These are phyloP conservation scores for Neoitamus cyanurus DNA, from an alignment of 2,888 invertebrate species.

Conservation along the genomic window DNA sequence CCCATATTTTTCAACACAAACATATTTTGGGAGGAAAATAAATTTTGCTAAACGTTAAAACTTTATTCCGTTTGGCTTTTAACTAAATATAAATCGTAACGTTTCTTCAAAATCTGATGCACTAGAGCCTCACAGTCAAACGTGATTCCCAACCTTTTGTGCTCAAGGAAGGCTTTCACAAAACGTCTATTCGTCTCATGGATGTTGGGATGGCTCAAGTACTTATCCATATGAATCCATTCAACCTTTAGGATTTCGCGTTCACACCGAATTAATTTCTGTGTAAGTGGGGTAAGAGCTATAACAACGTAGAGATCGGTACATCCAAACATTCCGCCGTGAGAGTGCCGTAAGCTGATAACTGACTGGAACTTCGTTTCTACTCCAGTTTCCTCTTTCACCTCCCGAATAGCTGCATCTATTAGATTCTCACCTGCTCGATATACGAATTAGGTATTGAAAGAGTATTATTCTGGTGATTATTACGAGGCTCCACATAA, in stretches of 20 bases:
- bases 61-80: neutral
- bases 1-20: neutral
- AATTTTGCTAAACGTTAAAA: neutral
- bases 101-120: constrained; percentile 62
- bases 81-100: constrained; percentile 60
- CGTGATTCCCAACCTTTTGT: constrained; percentile 71
- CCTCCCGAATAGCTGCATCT: constrained; percentile 86
- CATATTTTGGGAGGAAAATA: neutral
- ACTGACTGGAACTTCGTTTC: constrained; percentile 79
- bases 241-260: constrained; percentile 80
- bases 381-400: constrained; percentile 90
- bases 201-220: constrained; percentile 76
- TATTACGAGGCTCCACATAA: constrained; percentile 83
- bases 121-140: constrained; percentile 70
- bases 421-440: constrained; percentile 82
- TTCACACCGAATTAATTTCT: constrained; percentile 75
- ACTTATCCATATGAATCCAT: constrained; percentile 87
- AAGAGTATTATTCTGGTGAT: neutral
- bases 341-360: constrained; percentile 81
- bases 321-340: constrained; percentile 80
- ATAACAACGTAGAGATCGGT: constrained; percentile 89
- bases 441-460: neutral
- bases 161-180: constrained; percentile 75
- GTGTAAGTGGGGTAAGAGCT: constrained; percentile 74
- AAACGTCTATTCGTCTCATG: constrained; percentile 78